Conservation (phyloP, 2,113 vertebrate species). For the Ammodramus savannarum region DNA sequence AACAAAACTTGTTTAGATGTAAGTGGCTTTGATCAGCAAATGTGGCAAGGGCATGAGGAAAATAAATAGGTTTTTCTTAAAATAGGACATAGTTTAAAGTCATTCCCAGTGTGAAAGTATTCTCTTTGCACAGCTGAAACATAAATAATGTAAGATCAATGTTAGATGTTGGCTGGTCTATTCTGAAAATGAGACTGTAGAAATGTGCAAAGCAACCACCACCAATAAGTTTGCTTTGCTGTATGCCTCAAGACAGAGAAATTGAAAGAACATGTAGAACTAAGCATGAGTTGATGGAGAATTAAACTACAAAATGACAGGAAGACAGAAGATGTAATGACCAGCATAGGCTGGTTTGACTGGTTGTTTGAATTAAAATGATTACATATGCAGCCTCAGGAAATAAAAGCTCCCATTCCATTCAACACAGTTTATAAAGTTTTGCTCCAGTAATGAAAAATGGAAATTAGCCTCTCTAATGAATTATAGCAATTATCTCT, state of each 20-base stretch:
- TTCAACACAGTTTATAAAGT: constrained; percentile 23
- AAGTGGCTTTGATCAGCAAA: constrained; percentile 36
- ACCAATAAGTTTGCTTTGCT: not conserved
- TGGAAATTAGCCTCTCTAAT: constrained; percentile 38
- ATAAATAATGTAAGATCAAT: not conserved
- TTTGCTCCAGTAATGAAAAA: constrained; percentile 49
- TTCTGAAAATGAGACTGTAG: not conserved
- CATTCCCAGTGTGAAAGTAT: not conserved
- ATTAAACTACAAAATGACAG: constrained; percentile 1
- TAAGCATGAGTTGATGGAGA: not conserved
- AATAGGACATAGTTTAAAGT: constrained; percentile 33
- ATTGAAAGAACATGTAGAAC: not conserved
- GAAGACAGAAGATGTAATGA: not conserved
- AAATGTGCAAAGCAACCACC: not conserved
- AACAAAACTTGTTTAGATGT: constrained; percentile 12
- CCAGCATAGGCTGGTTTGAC: not conserved
- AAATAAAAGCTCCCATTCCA: constrained; percentile 10
- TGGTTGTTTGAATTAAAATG: not conserved
- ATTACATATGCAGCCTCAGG: constrained; percentile 22
- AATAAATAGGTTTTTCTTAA: constrained; percentile 40
- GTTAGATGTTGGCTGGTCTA: not conserved
- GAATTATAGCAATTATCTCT: constrained; percentile 49
- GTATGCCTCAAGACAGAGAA: not conserved
- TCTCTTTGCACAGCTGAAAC: constrained; percentile 5
- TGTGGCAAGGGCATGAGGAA: not conserved